A percentile compares a stretch with the other conserved stretches of the same genome.
Conservation (phyloP, 2,113 vertebrate species). For the Terrapene triunguis region DNA sequence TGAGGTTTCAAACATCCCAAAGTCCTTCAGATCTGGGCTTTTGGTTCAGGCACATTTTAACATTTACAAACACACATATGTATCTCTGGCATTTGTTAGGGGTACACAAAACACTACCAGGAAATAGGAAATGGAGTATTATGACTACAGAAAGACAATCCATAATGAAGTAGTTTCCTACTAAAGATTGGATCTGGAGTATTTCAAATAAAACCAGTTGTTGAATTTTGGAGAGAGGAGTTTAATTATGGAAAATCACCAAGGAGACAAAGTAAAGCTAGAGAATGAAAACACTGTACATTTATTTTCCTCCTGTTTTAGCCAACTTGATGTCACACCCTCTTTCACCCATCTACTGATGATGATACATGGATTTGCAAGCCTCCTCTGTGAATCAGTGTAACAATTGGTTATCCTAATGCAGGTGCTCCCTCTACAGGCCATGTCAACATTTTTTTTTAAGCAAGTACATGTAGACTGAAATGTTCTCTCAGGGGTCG, state of each 20-base stretch:
- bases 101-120: accelerated
- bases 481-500: background rate
- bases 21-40: background rate
- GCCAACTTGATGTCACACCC: background rate
- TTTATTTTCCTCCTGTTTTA: background rate
- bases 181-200: background rate
- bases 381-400: background rate
- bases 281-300: background rate
- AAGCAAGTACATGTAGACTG: background rate
- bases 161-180: background rate
- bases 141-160: background rate
- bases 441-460: background rate
- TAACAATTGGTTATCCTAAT: conserved; percentile 21
- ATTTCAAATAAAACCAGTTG: background rate
- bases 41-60: background rate
- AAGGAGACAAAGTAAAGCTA: background rate
- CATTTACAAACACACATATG: background rate
- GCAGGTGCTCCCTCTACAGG: conserved; percentile 79
- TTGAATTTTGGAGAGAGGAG: background rate
- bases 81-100: background rate
- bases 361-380: background rate
- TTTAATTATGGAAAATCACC: background rate
- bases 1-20: background rate
- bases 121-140: background rate
- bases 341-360: background rate